Evolutionary conservation across 2,888 invertebrate species (phyloP).

Genomic region (Cephus spinipes): DNA sequence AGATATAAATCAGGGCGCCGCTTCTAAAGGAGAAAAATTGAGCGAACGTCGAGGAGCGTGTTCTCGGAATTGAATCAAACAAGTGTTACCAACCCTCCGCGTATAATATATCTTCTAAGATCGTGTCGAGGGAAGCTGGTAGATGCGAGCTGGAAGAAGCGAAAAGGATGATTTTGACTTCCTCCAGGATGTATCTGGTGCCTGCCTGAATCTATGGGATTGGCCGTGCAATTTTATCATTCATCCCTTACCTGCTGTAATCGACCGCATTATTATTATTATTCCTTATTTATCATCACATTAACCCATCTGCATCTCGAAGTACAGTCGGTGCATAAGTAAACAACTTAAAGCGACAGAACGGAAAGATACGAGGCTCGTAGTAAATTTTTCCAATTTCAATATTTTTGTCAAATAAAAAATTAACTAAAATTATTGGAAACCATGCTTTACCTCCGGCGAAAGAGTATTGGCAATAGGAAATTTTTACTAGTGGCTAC

Average conservation of each 20-base stretch:
- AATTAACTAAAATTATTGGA: too few relatives aligned
- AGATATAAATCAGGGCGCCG: slow-evolving; percentile 7
- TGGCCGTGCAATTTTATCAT: not conserved
- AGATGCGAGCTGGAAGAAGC: not conserved
- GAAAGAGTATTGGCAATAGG: too few relatives aligned
- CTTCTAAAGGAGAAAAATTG: slow-evolving; percentile 50
- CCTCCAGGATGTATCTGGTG: not conserved
- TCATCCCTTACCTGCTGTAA: not conserved
- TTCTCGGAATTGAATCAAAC: slow-evolving; percentile 62
- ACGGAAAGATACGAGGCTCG: not conserved
- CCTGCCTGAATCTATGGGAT: not conserved
- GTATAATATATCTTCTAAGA: slow-evolving; percentile 55
- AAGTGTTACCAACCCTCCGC: slow-evolving; percentile 57
- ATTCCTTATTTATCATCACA: not conserved
- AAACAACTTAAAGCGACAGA: not conserved
- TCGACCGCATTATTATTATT: not conserved
- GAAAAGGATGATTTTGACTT: not conserved
- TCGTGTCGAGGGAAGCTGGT: slow-evolving; percentile 20
- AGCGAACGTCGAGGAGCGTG: slow-evolving; percentile 46
- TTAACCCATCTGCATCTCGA: not conserved
- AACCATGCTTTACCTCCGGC: too few relatives aligned
- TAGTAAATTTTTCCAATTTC: not conserved
- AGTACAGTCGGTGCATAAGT: not conserved
- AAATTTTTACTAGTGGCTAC: too few relatives aligned
- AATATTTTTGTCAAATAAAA: not conserved